phyloP scores from a whole-genome alignment of 2,113 vertebrate genomes.

The Microtus pennsylvanicus region DNA sequence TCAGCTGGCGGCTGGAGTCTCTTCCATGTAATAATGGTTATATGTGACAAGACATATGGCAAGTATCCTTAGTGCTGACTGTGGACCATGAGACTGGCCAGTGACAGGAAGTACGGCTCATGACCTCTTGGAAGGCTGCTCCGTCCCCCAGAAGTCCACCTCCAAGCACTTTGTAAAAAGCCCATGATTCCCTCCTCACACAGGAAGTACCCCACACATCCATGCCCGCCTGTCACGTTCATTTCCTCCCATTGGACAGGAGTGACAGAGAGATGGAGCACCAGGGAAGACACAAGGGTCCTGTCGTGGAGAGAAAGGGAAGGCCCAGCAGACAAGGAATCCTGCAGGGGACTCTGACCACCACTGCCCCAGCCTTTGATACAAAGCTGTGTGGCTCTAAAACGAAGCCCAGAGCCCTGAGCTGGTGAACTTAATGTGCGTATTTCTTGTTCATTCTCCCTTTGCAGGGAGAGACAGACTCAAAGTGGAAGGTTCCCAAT shows the following conservation, averaged over 20 bases:
- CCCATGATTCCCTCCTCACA: too few relatives aligned
- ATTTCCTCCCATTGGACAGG: background rate
- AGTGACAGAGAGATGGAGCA: background rate
- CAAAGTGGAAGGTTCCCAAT: background rate
- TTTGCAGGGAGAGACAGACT: rapidly evolving
- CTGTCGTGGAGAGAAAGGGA: background rate
- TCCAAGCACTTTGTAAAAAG: background rate
- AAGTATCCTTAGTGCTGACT: background rate
- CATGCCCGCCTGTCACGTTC: background rate
- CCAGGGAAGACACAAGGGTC: background rate
- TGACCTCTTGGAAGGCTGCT: background rate
- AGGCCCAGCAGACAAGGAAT: background rate
- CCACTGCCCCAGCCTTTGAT: too few relatives aligned
- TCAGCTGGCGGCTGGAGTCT: background rate
- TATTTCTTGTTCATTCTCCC: background rate
- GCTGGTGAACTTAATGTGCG: rapidly evolving
- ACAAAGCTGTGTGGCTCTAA: background rate
- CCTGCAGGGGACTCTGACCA: background rate
- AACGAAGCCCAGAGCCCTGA: background rate
- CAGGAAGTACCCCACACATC: background rate
- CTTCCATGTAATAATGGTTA: background rate
- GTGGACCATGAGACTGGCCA: too few relatives aligned
- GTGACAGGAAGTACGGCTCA: background rate
- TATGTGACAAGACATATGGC: background rate
- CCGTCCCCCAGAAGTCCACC: background rate